phyloP scores from a whole-genome alignment of 1,140 invertebrate genomes.

The Littorina saxatilis region DNA sequence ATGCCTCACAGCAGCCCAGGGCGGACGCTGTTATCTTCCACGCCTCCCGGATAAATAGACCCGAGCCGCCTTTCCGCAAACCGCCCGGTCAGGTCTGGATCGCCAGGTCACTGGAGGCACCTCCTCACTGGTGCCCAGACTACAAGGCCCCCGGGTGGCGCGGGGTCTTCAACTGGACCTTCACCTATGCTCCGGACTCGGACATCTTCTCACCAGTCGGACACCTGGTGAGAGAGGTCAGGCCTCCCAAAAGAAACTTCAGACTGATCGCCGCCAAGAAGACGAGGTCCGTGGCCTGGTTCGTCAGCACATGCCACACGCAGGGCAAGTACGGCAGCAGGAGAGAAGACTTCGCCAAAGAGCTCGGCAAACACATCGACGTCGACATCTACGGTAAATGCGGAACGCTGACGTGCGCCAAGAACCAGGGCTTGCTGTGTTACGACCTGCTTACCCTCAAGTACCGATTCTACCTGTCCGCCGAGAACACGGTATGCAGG shows the following conservation, averaged over 20 bases:
- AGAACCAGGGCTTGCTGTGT: too few species aligned
- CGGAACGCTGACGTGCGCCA: constrained; percentile 57
- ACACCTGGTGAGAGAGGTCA: constrained; percentile 77
- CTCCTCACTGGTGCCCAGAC: background rate
- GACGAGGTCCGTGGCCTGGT: constrained; percentile 74
- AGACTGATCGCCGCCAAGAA: constrained; percentile 62
- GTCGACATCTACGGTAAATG: constrained; percentile 84
- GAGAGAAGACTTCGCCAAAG: constrained; percentile 78
- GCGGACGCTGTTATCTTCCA: constrained; percentile 28
- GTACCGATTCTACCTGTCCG: too few species aligned
- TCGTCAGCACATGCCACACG: constrained; percentile 79
- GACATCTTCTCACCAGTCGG: constrained; percentile 96
- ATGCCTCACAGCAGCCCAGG: background rate
- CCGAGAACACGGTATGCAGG: too few species aligned
- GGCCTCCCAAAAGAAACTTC: constrained; percentile 5
- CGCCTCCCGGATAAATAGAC: background rate
- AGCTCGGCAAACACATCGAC: constrained; percentile 80
- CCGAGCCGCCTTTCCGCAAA: background rate
- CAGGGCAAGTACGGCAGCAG: too few species aligned
- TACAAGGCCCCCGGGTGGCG: background rate
- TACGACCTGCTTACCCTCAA: too few species aligned
- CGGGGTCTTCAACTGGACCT: constrained; percentile 90
- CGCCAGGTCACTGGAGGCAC: constrained; percentile 11
- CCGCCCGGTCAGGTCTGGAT: constrained; percentile 30
- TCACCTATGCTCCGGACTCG: constrained; percentile 89